Base-by-base conservation (phyloP, 2,888 invertebrate genomes). In the Antitype chi region DNA sequence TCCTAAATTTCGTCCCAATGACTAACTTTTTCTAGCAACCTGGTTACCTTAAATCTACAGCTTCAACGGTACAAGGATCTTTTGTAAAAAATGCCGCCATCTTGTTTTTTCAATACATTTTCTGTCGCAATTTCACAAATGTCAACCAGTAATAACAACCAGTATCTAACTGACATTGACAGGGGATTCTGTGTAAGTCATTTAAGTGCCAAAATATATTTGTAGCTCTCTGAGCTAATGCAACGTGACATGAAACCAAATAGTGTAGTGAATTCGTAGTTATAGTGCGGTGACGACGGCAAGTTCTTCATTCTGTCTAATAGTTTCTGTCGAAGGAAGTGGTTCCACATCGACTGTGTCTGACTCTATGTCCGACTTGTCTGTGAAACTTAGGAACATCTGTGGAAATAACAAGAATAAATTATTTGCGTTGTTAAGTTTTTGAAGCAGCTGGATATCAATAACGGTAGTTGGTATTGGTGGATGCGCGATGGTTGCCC, bases 351-450 rank as follows among this genome's bases (percentile, higher is more conserved):
- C 90, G 1, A 90, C 87, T 9, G 87, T 64, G 8, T 92, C 91
- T 0, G 83, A 25, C 8, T 90, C 86, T 17, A 87, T 76, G 6
- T 82, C 85, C 0, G 85, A 70, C 68, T 89, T 89, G 76, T 93
- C 94, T 2, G 93, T 90, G 87, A 94, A 94, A 79, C 91, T 95
- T 81, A 96, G 92, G 93, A 96, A 96, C 96, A 96, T 96, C 96
- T 96, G 93, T 0, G 72, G 80, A 38, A 59, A 67, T 20, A 57
- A 47, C 2, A n/a, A 25, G 23, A n/a, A 15, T 47, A 57, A n/a
- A 15, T 67, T 52, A n/a, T 15, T 17, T 7, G 2, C 8, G 20
- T n/a, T 28, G 13, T 67, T 13, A 23, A 25, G 23, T 47, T 53
- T 43, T 32, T 47, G 23, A 47, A 17, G 20, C 28, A 9, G 3